These are phyloP conservation scores for Corythoichthys intestinalis DNA, from an alignment of 2,113 vertebrate genomes.

Conservation along the genomic window DNA sequence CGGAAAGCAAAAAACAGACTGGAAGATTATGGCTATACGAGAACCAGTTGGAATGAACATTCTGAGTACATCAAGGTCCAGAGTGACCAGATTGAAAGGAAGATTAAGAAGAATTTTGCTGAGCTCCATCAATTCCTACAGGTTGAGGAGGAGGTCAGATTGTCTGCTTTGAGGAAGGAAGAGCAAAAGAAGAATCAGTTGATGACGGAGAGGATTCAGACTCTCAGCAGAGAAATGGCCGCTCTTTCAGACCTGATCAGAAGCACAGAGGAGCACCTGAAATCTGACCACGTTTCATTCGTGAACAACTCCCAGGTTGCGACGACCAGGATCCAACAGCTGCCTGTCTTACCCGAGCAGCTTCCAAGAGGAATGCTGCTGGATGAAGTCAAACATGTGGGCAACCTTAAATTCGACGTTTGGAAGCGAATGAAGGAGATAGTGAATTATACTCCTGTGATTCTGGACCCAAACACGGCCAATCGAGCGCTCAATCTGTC, in stretches of 20 bases:
- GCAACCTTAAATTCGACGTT: conserved; percentile 1
- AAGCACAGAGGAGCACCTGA: background rate
- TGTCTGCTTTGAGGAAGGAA: conserved; percentile 7
- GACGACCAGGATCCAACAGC: background rate
- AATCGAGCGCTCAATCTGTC: background rate
- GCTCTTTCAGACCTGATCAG: background rate
- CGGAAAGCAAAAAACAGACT: background rate
- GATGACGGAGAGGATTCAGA: background rate
- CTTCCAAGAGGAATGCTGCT: background rate
- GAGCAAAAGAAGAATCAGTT: conserved; percentile 1
- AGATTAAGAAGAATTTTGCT: no score
- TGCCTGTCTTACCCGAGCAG: background rate
- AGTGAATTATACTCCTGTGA: background rate
- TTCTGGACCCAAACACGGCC: background rate
- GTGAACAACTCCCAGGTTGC: background rate
- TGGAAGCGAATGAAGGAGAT: background rate
- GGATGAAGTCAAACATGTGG: conserved; percentile 8
- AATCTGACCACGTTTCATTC: background rate
- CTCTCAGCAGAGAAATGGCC: background rate
- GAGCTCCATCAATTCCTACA: conserved; percentile 5
- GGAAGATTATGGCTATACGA: background rate
- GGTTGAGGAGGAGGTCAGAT: background rate
- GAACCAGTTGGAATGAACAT: background rate
- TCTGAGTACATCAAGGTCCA: background rate
- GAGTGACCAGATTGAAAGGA: no score